Percentiles rank a stretch among this genome's conserved stretches.
phyloP scores from a whole-genome alignment of 2,797 vertebrate genomes.

The Clamator glandarius region DNA sequence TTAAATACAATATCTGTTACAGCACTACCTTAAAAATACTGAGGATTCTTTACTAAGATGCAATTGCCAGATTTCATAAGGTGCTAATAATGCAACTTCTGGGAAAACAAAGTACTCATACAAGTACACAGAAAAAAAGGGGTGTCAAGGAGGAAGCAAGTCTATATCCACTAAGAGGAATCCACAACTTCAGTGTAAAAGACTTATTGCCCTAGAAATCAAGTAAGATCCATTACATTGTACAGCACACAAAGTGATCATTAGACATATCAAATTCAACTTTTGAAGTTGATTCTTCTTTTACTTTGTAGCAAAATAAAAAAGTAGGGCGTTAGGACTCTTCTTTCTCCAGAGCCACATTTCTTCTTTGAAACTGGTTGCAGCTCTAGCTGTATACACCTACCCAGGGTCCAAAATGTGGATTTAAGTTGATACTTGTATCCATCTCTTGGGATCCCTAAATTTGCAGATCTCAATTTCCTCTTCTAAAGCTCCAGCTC shows the following conservation, averaged over 20 bases:
- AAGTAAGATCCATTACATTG: not conserved
- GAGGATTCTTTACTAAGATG: not conserved
- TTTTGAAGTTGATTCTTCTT: not conserved
- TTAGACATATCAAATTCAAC: not conserved
- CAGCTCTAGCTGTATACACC: not conserved
- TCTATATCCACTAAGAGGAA: not conserved
- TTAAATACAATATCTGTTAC: not conserved
- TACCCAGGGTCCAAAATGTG: accelerated
- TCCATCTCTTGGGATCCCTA: not conserved
- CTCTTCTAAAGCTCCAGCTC: not conserved
- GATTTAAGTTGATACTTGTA: not conserved
- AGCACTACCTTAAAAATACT: not conserved
- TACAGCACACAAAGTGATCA: not conserved
- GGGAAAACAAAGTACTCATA: not conserved
- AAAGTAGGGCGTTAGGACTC: not conserved
- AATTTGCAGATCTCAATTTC: not conserved
- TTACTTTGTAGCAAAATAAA: not conserved
- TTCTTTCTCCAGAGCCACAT: not conserved
- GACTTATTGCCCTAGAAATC: not conserved
- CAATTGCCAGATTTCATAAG: not conserved
- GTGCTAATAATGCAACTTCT: not conserved
- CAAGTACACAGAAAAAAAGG: not conserved
- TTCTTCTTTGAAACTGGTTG: not conserved
- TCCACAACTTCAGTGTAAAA: not conserved
- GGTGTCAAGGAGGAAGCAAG: not conserved